These are phyloP conservation scores for Plumapathes pennacea DNA, from an alignment of 92 coral and sea anemone species.

Conservation along the genomic window DNA sequence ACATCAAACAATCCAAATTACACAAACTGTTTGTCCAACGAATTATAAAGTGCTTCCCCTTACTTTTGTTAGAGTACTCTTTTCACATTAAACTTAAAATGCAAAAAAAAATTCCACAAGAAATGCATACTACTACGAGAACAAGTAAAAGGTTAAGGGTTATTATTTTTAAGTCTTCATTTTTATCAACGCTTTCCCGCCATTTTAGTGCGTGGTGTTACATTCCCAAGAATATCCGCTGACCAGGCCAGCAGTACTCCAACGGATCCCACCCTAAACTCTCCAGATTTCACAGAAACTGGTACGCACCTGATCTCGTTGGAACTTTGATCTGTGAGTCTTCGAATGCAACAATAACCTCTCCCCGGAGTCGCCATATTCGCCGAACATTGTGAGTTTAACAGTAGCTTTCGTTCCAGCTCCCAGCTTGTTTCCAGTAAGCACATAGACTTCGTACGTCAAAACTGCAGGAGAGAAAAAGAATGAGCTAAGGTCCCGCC, in stretches of 20 bases:
- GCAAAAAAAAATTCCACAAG: too few relatives aligned
- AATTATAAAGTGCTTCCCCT: too few relatives aligned
- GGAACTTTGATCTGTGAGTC: slow-evolving; percentile 91
- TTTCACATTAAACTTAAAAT: too few relatives aligned
- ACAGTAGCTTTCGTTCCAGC: slow-evolving; percentile 93
- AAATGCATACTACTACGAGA: too few relatives aligned
- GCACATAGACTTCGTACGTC: slow-evolving; percentile 84
- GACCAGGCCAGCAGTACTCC: too few relatives aligned
- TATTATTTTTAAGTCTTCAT: too few relatives aligned
- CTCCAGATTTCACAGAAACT: neutral
- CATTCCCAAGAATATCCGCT: neutral
- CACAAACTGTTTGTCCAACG: too few relatives aligned
- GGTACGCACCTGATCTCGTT: slow-evolving; percentile 81
- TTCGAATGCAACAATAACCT: slow-evolving; percentile 85
- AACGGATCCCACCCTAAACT: neutral
- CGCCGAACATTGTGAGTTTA: slow-evolving; percentile 87
- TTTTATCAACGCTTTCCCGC: too few relatives aligned
- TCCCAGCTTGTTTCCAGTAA: slow-evolving; percentile 94
- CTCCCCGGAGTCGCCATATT: slow-evolving; percentile 89
- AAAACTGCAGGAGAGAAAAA: slow-evolving; percentile 38
- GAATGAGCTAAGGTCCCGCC: neutral
- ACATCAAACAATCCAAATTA: too few relatives aligned
- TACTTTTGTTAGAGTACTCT: too few relatives aligned
- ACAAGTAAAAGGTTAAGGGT: too few relatives aligned
- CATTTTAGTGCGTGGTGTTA: too few relatives aligned